These are phyloP conservation scores for Nannoperca obscura DNA, from an alignment of 2,797 vertebrate species.

Conservation along the genomic window DNA sequence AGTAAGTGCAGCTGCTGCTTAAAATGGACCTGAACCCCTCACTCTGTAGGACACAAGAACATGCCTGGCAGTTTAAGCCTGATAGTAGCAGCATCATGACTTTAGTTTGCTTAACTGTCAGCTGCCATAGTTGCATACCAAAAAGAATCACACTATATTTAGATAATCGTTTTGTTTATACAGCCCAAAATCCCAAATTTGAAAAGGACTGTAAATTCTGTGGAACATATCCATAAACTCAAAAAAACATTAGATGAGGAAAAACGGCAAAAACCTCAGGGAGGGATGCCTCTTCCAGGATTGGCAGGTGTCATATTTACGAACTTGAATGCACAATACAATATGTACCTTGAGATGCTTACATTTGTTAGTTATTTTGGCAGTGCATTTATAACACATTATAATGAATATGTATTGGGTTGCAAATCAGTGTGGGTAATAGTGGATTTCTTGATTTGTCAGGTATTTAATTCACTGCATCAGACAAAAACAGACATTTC, in stretches of 20 bases:
- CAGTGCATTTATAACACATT: background rate
- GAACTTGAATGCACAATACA: background rate
- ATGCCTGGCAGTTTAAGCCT: background rate
- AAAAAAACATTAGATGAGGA: background rate
- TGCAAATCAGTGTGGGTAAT: background rate
- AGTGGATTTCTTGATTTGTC: slow-evolving; percentile 4
- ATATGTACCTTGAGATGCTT: background rate
- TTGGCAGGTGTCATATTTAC: background rate
- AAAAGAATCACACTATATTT: background rate
- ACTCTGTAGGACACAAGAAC: background rate
- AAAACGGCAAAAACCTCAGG: background rate
- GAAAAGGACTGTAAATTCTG: background rate
- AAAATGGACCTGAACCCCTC: slow-evolving; percentile 17
- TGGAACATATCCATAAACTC: background rate
- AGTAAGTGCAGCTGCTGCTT: slow-evolving; percentile 28
- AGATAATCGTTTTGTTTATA: background rate
- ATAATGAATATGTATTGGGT: background rate
- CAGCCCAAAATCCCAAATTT: too few relatives aligned
- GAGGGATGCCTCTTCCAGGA: background rate
- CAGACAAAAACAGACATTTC: background rate
- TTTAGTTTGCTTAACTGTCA: background rate
- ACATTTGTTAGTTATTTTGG: background rate
- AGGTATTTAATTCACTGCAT: background rate
- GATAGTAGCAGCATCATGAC: background rate
- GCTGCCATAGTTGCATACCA: background rate